Base-by-base conservation (phyloP, 2,797 vertebrate genomes). In the Bradypus variegatus region DNA sequence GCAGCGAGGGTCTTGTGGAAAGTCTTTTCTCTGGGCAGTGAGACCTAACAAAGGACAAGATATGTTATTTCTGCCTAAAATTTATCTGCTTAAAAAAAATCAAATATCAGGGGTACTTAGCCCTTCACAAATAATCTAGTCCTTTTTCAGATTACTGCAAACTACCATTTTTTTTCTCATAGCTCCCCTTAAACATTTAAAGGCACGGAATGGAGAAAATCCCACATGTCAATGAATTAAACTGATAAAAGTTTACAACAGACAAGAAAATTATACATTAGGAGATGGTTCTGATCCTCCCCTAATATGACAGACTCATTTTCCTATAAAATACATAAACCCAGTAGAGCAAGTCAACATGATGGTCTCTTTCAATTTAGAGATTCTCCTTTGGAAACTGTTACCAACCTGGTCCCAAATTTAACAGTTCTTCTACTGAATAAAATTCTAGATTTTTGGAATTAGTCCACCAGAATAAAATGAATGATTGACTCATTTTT, bases 41-140 rank as follows among this genome's bases (percentile, higher is more conserved):
- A 94, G 31, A 27, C n/a, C 81, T 89, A 81, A 86, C 65, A 76
- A 88, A 88, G 8, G 67, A 79, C 31, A 75, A 53, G 15, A 62
- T 62, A 15, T 62, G 80, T 93, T 41, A 75, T 88, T 91, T 80
- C 84, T 78, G 21, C 36, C 80, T 86, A 36, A 88, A 88, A 80
- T 29, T 76, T 83, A 81, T 19, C 70, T 80, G 33, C 69, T 91
- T 91, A 75, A 72, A 89, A 91, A 85, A 91, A 31, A 86, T 45
- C 16, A 88, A 79, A 53, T 76, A 58, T 50, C 58, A 60, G 80
- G 36, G 45, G 45, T 69, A 14, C 27, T 87, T 91, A 48, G 12
- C 45, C 41, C 41, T 92, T 91, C 31, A 75, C 62, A 84, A 67
- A 81, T 89, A 73, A 18, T 65, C 55, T 79, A 58, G 36, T 62